phyloP scores from a whole-genome alignment of 1,140 invertebrate genomes.

The Pteromalus puparum region DNA sequence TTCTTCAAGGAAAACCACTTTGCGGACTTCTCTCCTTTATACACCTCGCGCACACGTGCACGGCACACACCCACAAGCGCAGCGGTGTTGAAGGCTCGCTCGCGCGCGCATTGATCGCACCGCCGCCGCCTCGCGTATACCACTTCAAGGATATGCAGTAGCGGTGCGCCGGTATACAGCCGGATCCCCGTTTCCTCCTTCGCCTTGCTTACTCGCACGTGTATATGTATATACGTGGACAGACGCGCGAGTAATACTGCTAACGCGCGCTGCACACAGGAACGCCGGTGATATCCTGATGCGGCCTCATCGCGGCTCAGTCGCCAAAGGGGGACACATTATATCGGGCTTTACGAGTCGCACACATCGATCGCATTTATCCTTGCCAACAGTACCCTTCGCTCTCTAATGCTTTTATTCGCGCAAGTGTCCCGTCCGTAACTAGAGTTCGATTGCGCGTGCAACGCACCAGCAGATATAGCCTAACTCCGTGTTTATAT shows the following conservation, averaged over 20 bases:
- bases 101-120: conserved; percentile 37
- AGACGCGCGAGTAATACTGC: no score
- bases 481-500: neutral
- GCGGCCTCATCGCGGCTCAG: neutral
- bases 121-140: neutral
- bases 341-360: conserved; percentile 42
- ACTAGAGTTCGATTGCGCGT: neutral
- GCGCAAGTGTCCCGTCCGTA: neutral
- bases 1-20: conserved; percentile 44
- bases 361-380: conserved; percentile 54
- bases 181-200: neutral
- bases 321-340: conserved; percentile 31
- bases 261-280: conserved; percentile 34
- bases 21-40: conserved; percentile 28
- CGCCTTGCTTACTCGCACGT: conserved; percentile 27
- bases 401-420: neutral
- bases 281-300: conserved; percentile 47
- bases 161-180: neutral
- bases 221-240: neutral
- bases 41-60: neutral
- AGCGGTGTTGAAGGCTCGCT: conserved; percentile 20
- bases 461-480: neutral
- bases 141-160: conserved; percentile 32
- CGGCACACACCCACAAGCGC: neutral
- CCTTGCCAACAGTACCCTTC: conserved; percentile 42